Base-by-base conservation (phyloP, 2,888 invertebrate genomes). In the Myopa testacea region DNA sequence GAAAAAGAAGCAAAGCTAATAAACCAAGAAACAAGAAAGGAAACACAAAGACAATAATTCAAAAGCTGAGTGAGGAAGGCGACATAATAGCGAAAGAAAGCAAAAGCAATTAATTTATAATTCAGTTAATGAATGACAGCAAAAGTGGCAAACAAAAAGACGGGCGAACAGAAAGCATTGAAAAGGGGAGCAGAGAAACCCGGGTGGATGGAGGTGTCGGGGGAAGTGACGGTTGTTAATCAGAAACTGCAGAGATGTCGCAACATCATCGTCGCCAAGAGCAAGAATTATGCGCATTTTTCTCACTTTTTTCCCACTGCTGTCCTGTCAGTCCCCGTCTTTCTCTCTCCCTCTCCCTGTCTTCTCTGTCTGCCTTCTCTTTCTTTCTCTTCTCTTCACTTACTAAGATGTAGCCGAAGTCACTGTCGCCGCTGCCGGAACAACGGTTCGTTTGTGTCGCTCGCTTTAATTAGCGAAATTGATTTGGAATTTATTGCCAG, bases 401-500 rank as follows among this genome's bases (percentile, higher is more conserved):
- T 37, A 4, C 14, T 65, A 34, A 65, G 34, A 63, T 5, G 26
- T 34, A 34, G 62, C 63, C 34, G 26, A n/a, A n/a, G 38, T n/a
- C n/a, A 40, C 14, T 40, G 14, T 67, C 37, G 67, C 14, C 16
- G 52, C 38, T n/a, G 60, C 26, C 58, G 34, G 60, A n/a, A 34
- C 69, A 50, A 74, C 38, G 58, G 50, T 14, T 75, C 69, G 58
- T 40, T 55, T 50, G 73, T 65, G 78, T 78, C 79, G 80, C 81
- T 34, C 10, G 26, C 14, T 34, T 10, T 85, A 87, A 87, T 87
- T 87, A 86, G 84, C 78, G 80, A 85, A 87, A 87, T 87, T 87
- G 86, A 87, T 87, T 84, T 84, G 83, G 83, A 85, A 86, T 87
- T 87, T 86, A 87, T 86, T 85, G 79, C 76, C 84, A 84, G 84